Conservation (phyloP, 37 sponge, comb jelly and placozoan species). For the Corticium candelabrum region DNA sequence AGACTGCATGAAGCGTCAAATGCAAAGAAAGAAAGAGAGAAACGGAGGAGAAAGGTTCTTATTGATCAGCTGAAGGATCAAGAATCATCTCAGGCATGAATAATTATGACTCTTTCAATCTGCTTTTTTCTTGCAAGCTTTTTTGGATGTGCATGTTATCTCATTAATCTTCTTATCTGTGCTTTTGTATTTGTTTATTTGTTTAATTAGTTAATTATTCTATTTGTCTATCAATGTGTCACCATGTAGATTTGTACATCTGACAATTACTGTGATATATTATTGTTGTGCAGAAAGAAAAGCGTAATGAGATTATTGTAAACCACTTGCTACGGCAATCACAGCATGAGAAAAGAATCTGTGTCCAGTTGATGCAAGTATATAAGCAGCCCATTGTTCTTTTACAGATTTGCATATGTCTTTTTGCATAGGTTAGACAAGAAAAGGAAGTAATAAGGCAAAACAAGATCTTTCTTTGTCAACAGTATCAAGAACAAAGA, state of each 20-base stretch:
- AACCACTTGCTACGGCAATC: conserved; percentile 78
- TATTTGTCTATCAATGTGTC: neutral
- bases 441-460: conserved; percentile 5
- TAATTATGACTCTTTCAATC: too few species aligned
- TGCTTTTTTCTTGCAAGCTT: too few species aligned
- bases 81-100: too few species aligned
- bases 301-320: conserved; percentile 68
- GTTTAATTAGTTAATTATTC: too few species aligned
- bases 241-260: neutral
- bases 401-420: too few species aligned
- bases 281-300: neutral
- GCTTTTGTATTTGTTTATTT: too few species aligned
- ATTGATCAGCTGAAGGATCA: conserved; percentile 52
- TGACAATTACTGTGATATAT: neutral
- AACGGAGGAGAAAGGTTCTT: conserved; percentile 64
- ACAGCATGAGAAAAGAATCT: conserved; percentile 81
- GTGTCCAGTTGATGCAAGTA: conserved; percentile 88
- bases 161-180: too few species aligned
- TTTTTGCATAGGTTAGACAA: neutral
- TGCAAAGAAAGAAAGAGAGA: conserved; percentile 69
- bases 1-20: conserved; percentile 30
- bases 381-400: too few species aligned
- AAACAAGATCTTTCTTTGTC: conserved; percentile 39
- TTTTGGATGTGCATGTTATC: too few species aligned
- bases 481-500: conserved; percentile 77